Evolutionary conservation across 2,888 invertebrate species (phyloP).

Genomic region (Macaria notata): DNA sequence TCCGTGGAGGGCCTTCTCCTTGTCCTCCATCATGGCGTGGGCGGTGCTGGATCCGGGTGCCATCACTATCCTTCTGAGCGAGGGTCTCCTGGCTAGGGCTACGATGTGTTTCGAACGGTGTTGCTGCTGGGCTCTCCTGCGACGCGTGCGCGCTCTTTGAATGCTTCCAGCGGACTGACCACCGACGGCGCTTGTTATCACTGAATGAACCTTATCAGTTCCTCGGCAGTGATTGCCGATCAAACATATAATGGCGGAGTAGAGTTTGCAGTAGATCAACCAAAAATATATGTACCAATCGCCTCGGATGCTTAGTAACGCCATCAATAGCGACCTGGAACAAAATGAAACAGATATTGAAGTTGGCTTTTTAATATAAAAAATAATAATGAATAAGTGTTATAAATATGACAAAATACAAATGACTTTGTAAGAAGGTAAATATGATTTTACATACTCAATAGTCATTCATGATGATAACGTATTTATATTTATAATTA

Average conservation of each 20-base stretch:
- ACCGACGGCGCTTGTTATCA: slow-evolving; percentile 70
- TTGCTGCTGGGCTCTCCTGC: slow-evolving; percentile 60
- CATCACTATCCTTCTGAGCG: slow-evolving; percentile 77
- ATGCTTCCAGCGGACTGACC: slow-evolving; percentile 71
- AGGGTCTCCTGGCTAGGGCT: slow-evolving; percentile 72
- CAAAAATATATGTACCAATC: slow-evolving; percentile 71
- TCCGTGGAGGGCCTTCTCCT: slow-evolving; percentile 70
- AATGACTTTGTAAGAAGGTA: too few species aligned
- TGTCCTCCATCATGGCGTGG: slow-evolving; percentile 79
- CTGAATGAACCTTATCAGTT: slow-evolving; percentile 74
- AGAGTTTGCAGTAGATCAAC: slow-evolving; percentile 73
- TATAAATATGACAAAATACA: too few species aligned
- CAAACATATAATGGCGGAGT: slow-evolving; percentile 71
- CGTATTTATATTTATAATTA: too few species aligned
- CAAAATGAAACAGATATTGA: slow-evolving; percentile 34
- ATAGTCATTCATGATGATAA: too few species aligned
- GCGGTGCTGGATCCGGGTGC: slow-evolving; percentile 81
- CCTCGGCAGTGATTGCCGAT: slow-evolving; percentile 75
- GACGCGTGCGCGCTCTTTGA: slow-evolving; percentile 77
- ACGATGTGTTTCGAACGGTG: slow-evolving; percentile 66
- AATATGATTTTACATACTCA: too few species aligned
- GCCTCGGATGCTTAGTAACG: slow-evolving; percentile 68
- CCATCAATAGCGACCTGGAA: slow-evolving; percentile 77
- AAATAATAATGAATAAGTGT: background rate
- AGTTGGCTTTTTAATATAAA: too few species aligned